Evolutionary conservation across 2,113 vertebrate species (phyloP), one percentile per base, ranked within the genome.

Genomic region (Neodontobutis hainanensis): DNA sequence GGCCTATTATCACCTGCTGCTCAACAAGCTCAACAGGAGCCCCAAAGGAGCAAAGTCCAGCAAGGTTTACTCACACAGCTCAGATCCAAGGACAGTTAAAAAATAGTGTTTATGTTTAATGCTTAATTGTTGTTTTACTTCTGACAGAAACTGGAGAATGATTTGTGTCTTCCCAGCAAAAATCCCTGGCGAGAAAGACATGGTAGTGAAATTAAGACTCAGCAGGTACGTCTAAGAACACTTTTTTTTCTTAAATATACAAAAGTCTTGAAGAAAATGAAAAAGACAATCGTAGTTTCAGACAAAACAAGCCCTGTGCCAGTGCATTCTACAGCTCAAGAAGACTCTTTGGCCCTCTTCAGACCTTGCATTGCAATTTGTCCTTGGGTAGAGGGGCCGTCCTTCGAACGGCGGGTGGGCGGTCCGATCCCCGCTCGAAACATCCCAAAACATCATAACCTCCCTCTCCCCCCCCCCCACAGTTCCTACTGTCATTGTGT

Each of bases 91-190:
- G 8, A 48, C 2, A 2, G 5, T 5, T 38, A 10, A 36, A 16
- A 27, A 53, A 53, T 51, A 12, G 10, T 7, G 4, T 6, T 5
- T 6, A 2, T 8, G 19, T 43, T 19, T 60, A 4, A n/a, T 47
- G 61, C 14, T 71, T 0, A 11, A 8, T 11, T 49, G 5, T 63
- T 8, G 32, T 44, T 66, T n/a, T 49, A 64, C n/a, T 56, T 70
- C 64, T 80, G 70, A 75, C 83, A 92, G 94, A 93, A 91, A 78
- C 70, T 80, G 75, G 85, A 91, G 61, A 86, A 70, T 73, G 92
- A 94, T 85, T 94, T 93, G 88, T 94, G 89, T 91, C 91, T 94
- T 75, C 91, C 92, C 65, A 92, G 91, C 84, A 95, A 92, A 88
- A 90, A 80, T 85, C 92, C 93, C 79, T 90, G 81, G 87, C 91